Base-by-base conservation (phyloP, 2,113 vertebrate genomes). In the Sinocyclocheilus rhinocerous region DNA sequence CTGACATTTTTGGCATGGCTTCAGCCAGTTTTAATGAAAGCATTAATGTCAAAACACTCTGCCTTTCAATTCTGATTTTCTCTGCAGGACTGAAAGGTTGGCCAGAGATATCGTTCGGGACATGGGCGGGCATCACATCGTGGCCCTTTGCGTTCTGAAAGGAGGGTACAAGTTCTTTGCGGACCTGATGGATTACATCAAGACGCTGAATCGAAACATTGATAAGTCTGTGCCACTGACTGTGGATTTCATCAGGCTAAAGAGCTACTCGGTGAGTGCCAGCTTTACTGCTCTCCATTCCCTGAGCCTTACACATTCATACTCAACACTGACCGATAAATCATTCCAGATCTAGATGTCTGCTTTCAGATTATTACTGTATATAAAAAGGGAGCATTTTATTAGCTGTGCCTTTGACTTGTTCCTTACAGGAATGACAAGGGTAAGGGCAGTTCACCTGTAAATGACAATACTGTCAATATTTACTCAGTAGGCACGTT, bases 131-230 rank as follows among this genome's bases (percentile, higher is more conserved):
- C 93, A 96, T 86, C 95, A 96, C 86, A 95, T 96, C 1, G 95
- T 97, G 18, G 96, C 95, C 9, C 91, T 97, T 26, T 97, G 96
- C 78, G 95, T 97, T 63, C 93, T 97, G 13, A 97, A 97, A 93
- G 96, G 96, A 70, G 96, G 96, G 72, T 97, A 96, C 90, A 97
- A 95, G 90, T 97, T 97, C 93, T 97, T 97, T 65, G 95, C 96
- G 22, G 96, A 96, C 92, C 94, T 97, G 87, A 90, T 97, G 91
- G 96, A 97, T 90, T 95, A 92, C 89, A 97, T 97, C 81, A 96
- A 97, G 92, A 90, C 92, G 1, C 91, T 97, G 87, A 97, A 97
- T 92, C 95, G 93, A 90, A 96, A 96, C 86, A 93, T 90, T 4
- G 95, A 97, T 89, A 94, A 93, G 91, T 97, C 96, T 80, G 93